These are phyloP conservation scores for Cotesia glomerata DNA, from an alignment of 1,140 invertebrate species.

Conservation along the genomic window DNA sequence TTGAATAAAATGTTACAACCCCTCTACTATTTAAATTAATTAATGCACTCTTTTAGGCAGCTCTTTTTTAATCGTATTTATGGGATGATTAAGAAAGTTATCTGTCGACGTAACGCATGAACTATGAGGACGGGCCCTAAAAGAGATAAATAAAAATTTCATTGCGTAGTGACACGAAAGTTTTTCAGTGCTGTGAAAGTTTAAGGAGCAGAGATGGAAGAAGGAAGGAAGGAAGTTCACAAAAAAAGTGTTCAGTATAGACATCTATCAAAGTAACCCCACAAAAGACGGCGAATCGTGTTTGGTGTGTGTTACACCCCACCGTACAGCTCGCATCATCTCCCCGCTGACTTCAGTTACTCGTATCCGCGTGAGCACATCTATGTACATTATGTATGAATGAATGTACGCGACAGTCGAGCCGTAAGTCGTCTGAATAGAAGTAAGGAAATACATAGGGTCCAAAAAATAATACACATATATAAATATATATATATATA, in stretches of 20 bases:
- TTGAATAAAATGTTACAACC: no score
- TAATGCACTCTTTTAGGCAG: no score
- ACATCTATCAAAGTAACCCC: conserved; percentile 41
- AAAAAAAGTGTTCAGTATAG: neutral
- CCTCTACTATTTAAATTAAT: no score
- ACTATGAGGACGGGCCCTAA: no score
- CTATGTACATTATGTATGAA: conserved; percentile 26
- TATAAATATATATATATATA: conserved; percentile 11
- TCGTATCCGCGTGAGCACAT: conserved; percentile 13
- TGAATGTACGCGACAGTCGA: conserved; percentile 14
- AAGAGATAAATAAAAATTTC: neutral
- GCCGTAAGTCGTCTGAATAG: neutral
- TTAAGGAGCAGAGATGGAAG: conserved; percentile 3
- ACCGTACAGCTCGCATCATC: neutral
- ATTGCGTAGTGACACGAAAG: neutral
- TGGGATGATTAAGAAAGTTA: neutral
- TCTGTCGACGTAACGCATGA: no score
- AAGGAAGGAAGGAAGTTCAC: conserved; percentile 11
- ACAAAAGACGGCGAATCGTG: conserved; percentile 28
- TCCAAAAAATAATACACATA: neutral
- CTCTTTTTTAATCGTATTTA: no score
- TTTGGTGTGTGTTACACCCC: neutral
- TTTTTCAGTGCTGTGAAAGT: neutral
- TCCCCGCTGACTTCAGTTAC: neutral
- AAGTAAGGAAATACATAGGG: neutral